Percentiles rank a stretch among this genome's conserved stretches.
Conservation (phyloP, 2,797 vertebrate genomes). For the Telmatherina bonti region DNA sequence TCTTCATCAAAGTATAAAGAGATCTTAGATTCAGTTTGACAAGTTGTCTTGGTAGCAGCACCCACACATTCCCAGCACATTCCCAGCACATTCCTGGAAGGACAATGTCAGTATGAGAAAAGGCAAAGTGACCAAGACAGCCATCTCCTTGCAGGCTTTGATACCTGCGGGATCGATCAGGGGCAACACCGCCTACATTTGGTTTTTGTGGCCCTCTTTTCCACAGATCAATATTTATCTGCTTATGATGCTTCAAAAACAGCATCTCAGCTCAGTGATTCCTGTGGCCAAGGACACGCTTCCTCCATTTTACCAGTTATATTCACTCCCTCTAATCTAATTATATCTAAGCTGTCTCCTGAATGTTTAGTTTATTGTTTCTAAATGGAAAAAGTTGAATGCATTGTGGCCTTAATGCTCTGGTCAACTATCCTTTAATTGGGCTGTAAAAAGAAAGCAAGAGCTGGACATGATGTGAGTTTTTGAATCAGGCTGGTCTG, state of each 20-base stretch:
- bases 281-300: slow-evolving; percentile 61
- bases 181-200: slow-evolving; percentile 47
- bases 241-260: slow-evolving; percentile 69
- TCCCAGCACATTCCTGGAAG: slow-evolving; percentile 33
- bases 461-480: not conserved
- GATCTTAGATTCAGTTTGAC: slow-evolving; percentile 46
- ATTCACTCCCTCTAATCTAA: slow-evolving; percentile 48
- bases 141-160: slow-evolving; percentile 32
- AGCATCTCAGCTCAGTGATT: slow-evolving; percentile 47
- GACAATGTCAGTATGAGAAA: slow-evolving; percentile 45
- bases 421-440: not conserved
- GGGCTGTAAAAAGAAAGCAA: not conserved
- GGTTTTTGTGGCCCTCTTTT: slow-evolving; percentile 43
- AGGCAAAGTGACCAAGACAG: slow-evolving; percentile 45
- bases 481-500: not conserved
- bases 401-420: not conserved
- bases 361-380: slow-evolving; percentile 12
- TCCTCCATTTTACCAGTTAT: slow-evolving; percentile 40
- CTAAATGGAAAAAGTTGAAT: slow-evolving; percentile 19
- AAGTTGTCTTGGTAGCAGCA: slow-evolving; percentile 45
- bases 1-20: slow-evolving; percentile 38
- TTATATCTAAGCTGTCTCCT: slow-evolving; percentile 29
- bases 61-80: slow-evolving; percentile 19
- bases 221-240: slow-evolving; percentile 69
- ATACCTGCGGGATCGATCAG: slow-evolving; percentile 56